These are phyloP conservation scores for Mechanitis messenoides DNA, from an alignment of 2,888 invertebrate species.

Conservation along the genomic window DNA sequence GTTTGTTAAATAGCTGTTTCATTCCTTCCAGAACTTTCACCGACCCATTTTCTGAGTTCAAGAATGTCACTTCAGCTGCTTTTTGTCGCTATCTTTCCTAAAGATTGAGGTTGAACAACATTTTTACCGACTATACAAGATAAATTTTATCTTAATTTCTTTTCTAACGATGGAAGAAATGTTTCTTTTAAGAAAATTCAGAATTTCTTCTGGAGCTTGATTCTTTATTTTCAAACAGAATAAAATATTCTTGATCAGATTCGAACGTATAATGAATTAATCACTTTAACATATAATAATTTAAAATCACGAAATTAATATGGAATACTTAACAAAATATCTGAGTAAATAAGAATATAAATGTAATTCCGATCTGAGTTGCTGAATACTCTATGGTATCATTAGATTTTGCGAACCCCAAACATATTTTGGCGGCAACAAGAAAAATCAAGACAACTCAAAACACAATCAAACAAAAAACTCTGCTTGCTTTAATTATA, in stretches of 20 bases:
- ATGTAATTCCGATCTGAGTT: conserved; percentile 3
- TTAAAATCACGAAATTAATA: no score
- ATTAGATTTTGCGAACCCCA: background rate
- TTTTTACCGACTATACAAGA: conserved; percentile 11
- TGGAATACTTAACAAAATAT: no score
- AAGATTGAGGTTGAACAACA: conserved; percentile 18
- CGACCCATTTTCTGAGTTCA: conserved; percentile 41
- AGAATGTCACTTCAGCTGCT: conserved; percentile 34
- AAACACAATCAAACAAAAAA: no score
- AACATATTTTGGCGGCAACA: conserved; percentile 6
- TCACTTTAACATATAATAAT: no score
- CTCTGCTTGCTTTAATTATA: no score
- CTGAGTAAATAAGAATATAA: no score
- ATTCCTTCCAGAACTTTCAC: conserved; percentile 38
- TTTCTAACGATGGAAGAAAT: background rate
- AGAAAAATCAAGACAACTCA: conserved; percentile 14
- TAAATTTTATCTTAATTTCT: background rate
- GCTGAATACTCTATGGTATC: conserved; percentile 12
- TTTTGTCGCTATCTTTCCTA: conserved; percentile 22
- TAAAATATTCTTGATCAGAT: no score
- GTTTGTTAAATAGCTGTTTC: conserved; percentile 51
- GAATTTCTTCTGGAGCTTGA: background rate
- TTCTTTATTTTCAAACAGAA: no score
- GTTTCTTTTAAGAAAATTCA: background rate
- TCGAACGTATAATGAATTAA: no score